Evolutionary conservation across 1,140 invertebrate genomes (phyloP).

Genomic region (Cotesia vestalis): DNA sequence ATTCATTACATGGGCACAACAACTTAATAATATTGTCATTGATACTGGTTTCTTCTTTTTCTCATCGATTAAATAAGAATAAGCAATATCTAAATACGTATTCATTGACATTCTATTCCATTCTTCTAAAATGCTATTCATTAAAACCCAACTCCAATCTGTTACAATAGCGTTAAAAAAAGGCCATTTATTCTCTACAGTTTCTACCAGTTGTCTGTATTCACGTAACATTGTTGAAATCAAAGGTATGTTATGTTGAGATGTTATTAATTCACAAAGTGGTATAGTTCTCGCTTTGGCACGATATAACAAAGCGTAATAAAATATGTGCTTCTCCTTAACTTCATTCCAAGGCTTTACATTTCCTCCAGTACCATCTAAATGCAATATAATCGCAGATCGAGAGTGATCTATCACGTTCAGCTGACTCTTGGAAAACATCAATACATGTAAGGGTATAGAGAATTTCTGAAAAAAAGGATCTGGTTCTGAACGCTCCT

Average conservation of each 20-base stretch:
- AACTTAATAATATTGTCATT: too few relatives aligned
- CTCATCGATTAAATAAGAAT: neutral
- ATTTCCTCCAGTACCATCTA: conserved; percentile 25
- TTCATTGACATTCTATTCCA: conserved; percentile 27
- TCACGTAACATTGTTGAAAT: conserved; percentile 14
- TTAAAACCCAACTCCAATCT: conserved; percentile 34
- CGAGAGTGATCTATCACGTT: neutral
- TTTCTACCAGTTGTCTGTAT: neutral
- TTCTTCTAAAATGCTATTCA: conserved; percentile 22
- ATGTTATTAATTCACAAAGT: conserved; percentile 26
- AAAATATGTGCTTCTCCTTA: conserved; percentile 21
- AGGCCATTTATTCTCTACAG: conserved; percentile 12
- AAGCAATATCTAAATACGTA: neutral
- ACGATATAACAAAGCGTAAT: conserved; percentile 18
- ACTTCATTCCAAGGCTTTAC: neutral
- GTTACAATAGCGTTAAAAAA: conserved; percentile 7
- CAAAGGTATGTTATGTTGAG: conserved; percentile 9
- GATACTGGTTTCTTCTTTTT: neutral
- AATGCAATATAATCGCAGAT: conserved; percentile 15
- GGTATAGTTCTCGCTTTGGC: neutral
- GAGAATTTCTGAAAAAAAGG: neutral
- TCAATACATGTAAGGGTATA: neutral
- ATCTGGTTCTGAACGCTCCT: too few relatives aligned
- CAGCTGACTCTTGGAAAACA: neutral
- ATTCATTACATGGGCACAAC: too few relatives aligned